phyloP scores from a whole-genome alignment of 2,888 invertebrate genomes.

The Ophion ventricosus region DNA sequence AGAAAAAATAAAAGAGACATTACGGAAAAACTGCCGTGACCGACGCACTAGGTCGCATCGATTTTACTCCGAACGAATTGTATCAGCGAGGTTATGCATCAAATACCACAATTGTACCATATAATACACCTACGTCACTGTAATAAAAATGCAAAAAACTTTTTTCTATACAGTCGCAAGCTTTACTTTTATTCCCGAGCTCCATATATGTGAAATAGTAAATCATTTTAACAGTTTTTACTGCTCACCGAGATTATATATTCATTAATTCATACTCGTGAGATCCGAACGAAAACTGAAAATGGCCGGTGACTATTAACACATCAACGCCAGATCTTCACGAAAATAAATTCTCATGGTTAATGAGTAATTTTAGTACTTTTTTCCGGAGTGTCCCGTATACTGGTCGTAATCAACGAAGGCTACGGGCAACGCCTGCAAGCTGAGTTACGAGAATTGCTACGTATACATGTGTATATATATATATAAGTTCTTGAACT shows the following conservation, averaged over 20 bases:
- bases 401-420: neutral
- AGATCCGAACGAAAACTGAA: neutral
- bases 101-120: constrained; percentile 73
- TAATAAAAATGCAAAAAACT: constrained; percentile 77
- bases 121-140: constrained; percentile 74
- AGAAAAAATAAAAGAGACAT: constrained; percentile 15
- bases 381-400: neutral
- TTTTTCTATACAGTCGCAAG: constrained; percentile 70
- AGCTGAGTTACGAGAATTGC: constrained; percentile 1
- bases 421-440: neutral
- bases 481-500: neutral
- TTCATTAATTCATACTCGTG: neutral
- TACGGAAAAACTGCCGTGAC: constrained; percentile 32
- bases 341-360: neutral
- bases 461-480: neutral
- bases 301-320: neutral
- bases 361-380: neutral
- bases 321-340: neutral
- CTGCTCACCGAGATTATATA: neutral
- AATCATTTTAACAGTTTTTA: too few species aligned
- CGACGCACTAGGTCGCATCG: constrained; percentile 55
- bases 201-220: neutral
- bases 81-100: constrained; percentile 57
- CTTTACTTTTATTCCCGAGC: neutral
- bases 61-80: constrained; percentile 52